These are phyloP conservation scores for Panagrolaimus sp. DNA, from an alignment of 1,140 invertebrate genomes.

Conservation along the genomic window DNA sequence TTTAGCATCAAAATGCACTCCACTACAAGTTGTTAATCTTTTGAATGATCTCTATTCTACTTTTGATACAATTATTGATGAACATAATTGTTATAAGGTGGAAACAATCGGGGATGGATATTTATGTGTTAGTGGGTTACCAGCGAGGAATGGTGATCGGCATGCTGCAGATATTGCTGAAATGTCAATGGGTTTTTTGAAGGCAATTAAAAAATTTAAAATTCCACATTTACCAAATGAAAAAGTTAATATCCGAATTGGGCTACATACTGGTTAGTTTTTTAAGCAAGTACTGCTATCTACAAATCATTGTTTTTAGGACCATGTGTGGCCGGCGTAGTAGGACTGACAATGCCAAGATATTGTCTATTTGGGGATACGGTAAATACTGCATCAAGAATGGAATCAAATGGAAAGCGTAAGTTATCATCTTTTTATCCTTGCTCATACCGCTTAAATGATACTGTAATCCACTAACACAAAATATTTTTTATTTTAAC, in stretches of 20 bases:
- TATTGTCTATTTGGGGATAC: conserved; percentile 70
- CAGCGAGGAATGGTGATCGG: conserved; percentile 63
- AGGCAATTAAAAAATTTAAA: conserved; percentile 2
- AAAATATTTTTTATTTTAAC: no score
- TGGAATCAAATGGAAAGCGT: conserved; percentile 63
- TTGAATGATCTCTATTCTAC: conserved; percentile 75
- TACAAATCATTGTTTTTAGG: no score
- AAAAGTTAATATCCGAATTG: conserved; percentile 11
- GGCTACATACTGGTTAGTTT: conserved; percentile 61
- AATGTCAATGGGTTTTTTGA: conserved; percentile 58
- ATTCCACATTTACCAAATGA: conserved; percentile 21
- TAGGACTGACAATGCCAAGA: conserved; percentile 77
- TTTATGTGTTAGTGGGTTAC: conserved; percentile 71
- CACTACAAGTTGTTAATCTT: conserved; percentile 67
- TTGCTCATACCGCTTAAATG: conserved; percentile 15
- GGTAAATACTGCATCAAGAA: conserved; percentile 63
- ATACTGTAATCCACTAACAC: conserved; percentile 10
- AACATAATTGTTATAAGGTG: conserved; percentile 73
- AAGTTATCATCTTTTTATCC: conserved; percentile 19
- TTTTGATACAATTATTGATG: conserved; percentile 71
- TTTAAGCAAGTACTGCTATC: no score
- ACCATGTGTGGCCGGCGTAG: conserved; percentile 76
- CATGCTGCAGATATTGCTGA: conserved; percentile 65
- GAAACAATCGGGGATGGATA: conserved; percentile 63
- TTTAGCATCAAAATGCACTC: conserved; percentile 68